Percentiles rank a stretch among this genome's conserved stretches.
phyloP scores from a whole-genome alignment of 2,113 vertebrate species.

The Brachirus orientalis region DNA sequence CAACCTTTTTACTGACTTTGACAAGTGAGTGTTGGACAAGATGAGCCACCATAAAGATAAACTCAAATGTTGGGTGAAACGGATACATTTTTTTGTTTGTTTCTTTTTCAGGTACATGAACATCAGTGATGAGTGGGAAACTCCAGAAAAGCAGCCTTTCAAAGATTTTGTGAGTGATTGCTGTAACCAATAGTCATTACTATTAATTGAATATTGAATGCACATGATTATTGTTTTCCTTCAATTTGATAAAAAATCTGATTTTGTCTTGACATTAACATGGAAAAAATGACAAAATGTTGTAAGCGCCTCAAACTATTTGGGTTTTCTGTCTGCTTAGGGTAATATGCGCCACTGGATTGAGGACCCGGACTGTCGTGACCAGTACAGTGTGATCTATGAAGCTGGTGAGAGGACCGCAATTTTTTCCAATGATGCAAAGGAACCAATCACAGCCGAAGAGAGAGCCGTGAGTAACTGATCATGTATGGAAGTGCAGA shows the following conservation, averaged over 20 bases:
- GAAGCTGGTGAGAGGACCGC: conserved; percentile 95
- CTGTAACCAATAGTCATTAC: too few relatives aligned
- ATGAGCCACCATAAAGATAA: not conserved
- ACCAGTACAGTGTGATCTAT: conserved; percentile 99
- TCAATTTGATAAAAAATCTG: too few relatives aligned
- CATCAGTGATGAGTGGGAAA: conserved; percentile 96
- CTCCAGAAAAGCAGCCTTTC: conserved; percentile 97
- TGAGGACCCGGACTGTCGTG: conserved; percentile 94
- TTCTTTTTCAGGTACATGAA: conserved; percentile 89
- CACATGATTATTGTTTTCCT: not conserved
- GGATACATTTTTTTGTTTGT: not conserved
- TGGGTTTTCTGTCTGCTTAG: conserved; percentile 58
- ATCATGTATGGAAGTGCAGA: not conserved
- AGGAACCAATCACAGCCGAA: conserved; percentile 91
- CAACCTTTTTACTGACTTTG: conserved; percentile 98
- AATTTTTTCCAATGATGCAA: conserved; percentile 94
- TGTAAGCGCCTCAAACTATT: not conserved
- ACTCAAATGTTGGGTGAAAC: not conserved
- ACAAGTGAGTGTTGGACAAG: conserved; percentile 86
- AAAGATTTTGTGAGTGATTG: conserved; percentile 93
- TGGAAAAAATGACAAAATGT: not conserved
- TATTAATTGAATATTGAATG: not conserved
- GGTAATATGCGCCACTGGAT: conserved; percentile 97
- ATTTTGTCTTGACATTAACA: too few relatives aligned
- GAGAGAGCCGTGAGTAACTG: conserved; percentile 90